Percentiles rank a stretch among this genome's conserved stretches.
phyloP scores from a whole-genome alignment of 2,113 vertebrate genomes.

The Colaptes auratus region DNA sequence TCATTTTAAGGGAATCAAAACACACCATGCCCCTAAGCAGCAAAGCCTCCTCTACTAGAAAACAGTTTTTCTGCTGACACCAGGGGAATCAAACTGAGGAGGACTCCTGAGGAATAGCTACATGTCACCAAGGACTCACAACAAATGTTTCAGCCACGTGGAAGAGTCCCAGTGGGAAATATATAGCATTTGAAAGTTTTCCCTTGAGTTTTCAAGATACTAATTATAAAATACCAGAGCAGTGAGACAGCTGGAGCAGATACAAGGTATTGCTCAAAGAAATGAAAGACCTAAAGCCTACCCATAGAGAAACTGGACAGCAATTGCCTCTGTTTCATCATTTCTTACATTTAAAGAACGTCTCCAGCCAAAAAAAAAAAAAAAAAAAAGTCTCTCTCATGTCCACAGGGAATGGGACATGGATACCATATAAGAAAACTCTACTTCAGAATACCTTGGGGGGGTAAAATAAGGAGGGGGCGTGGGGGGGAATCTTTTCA shows the following conservation, averaged over 20 bases:
- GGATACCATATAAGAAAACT: background rate
- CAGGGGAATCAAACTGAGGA: background rate
- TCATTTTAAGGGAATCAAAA: background rate
- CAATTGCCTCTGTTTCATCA: background rate
- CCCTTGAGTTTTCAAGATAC: constrained; percentile 14
- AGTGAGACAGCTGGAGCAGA: constrained; percentile 10
- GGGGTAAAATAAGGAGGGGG: no score
- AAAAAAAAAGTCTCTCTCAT: background rate
- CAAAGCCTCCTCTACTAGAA: background rate
- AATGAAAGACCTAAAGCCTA: background rate
- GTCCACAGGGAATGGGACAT: background rate
- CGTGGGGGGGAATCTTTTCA: background rate
- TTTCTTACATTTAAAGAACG: background rate
- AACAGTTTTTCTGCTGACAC: background rate
- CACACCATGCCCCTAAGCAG: background rate
- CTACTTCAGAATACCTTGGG: background rate
- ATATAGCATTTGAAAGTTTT: background rate
- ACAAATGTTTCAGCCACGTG: background rate
- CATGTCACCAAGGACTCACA: background rate
- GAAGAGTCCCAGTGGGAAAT: background rate
- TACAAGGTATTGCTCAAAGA: background rate
- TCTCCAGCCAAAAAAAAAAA: background rate
- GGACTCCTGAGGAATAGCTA: constrained; percentile 2
- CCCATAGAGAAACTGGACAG: background rate
- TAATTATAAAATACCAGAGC: constrained; percentile 41